Conservation (phyloP, 2,888 invertebrate genomes). For the Ophraella communa region DNA sequence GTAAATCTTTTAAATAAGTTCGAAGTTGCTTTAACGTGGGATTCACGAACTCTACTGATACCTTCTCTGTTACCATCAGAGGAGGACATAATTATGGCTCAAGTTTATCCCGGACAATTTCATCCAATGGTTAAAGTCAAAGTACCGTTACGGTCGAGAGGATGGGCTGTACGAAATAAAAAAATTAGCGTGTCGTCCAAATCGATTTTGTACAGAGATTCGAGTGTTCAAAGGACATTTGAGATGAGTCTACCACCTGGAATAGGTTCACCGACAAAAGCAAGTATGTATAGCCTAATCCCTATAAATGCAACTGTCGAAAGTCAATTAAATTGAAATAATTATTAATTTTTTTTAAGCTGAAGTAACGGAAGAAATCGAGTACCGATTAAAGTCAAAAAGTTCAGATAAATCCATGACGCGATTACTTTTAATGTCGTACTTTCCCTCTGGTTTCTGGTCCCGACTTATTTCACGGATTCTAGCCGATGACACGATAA, state of each 20-base stretch:
- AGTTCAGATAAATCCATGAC: slow-evolving; percentile 69
- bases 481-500: slow-evolving; percentile 85
- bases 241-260: slow-evolving; percentile 54
- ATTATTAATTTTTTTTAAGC: slow-evolving; percentile 34
- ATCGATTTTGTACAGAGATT: slow-evolving; percentile 56
- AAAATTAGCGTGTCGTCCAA: slow-evolving; percentile 64
- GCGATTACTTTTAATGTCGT: slow-evolving; percentile 89
- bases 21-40: slow-evolving; percentile 97
- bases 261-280: slow-evolving; percentile 27
- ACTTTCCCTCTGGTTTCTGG: slow-evolving; percentile 99
- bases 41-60: slow-evolving; percentile 86
- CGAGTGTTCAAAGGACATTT: slow-evolving; percentile 51
- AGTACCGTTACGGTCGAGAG: slow-evolving; percentile 69
- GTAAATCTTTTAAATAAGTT: slow-evolving; percentile 94
- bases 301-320: too few relatives aligned
- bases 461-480: slow-evolving; percentile 91
- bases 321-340: too few relatives aligned
- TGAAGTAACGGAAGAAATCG: slow-evolving; percentile 44
- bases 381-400: slow-evolving; percentile 57
- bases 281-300: too few relatives aligned
- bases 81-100: slow-evolving; percentile 67
- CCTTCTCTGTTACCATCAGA: slow-evolving; percentile 89
- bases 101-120: slow-evolving; percentile 56
- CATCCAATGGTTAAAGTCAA: slow-evolving; percentile 61
- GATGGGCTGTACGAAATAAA: slow-evolving; percentile 70